Base-by-base conservation (phyloP, 92 coral and sea anemone genomes). In the Parazoanthus swiftii region DNA sequence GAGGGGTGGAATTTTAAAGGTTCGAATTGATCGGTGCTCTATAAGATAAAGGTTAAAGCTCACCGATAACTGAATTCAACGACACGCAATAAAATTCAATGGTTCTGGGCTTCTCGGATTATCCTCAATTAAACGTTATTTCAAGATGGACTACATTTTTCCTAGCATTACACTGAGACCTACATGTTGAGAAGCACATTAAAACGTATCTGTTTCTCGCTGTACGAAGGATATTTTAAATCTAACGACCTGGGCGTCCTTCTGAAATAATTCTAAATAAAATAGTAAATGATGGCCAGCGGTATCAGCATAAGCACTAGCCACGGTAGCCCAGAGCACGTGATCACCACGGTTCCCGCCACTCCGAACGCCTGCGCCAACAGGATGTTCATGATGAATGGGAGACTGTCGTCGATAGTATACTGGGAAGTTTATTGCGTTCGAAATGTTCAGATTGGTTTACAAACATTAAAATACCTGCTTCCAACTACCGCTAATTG, bases 301-400 rank as follows among this genome's bases (percentile, higher is more conserved):
- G 99, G 99, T 83, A 94, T 74, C 65, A 97, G 85, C 65, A 95
- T 91, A 54, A 97, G 89, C 18, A 92, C 79, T 81, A 97, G 89
- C 99, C 99, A 97, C 5, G 99, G 99, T 67, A 97, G 88, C 74
- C 99, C 99, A 85, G 94, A 97, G 87, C 99, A 97, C 85, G 99
- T 97, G 88, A 97, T 95, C 76, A 86, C 95, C 77, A 97, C 94
- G 54, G 99, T 94, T 8, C 98, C 99, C 74, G 92, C 94, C 50
- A 97, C 99, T 37, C 97, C 98, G 83, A 88, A 97, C 75, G 96
- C 96, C 93, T 97, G 99, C 38, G 99, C 99, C 91, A 97, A 88
- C 90, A 97, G 96, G 77, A 97, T 94, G 90, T 97, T 97, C 88
- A 97, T 90, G 80, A 97, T 97, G 88, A 97, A 95, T 26, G 99